Evolutionary conservation across 2,888 invertebrate species (phyloP), one percentile per base, ranked within the genome.

Genomic region (Tenthredo mesomela): DNA sequence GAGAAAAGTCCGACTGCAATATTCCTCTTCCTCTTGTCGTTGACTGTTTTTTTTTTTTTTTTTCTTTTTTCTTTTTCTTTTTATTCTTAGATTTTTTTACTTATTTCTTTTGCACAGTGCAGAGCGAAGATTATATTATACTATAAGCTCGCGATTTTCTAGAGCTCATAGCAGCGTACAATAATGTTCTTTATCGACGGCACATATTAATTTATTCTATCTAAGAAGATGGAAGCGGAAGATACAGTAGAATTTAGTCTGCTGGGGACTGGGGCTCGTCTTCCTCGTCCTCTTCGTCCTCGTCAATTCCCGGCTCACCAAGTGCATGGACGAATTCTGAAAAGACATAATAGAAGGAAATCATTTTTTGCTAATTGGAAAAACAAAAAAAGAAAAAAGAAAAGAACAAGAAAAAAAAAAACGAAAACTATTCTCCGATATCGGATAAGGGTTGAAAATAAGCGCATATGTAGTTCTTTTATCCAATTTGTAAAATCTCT

Each of bases 291-390:
- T 96, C 96, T 40, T 96, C 96, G 89, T 97, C 97, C 91, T 97
- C 97, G 85, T 95, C 95, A 83, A 94, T 94, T 29, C 95, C 95
- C 0, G 97, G 97, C 92, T 98, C 97, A 0, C 97, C 97, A 7
- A 98, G 94, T 0, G 98, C 97, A 90, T 97, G 96, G 2, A 97
- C 98, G 91, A 97, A 97, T 94, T 97, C 97, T 97, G 92, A 29
- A 94, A 94, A 87, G 15, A 15, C 2, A 37, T n/a, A 37, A 70
- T 40, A 6, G 18, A 29, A 18, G 9, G 6, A n/a, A 40, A 10
- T 12, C 37, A 70, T n/a, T n/a, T 40, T 37, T 70, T 9, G 10
- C 9, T 37, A 0, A 70, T n/a, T 40, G 9, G 6, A 40, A 40
- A 67, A 67, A 33, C 33, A 33, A 12, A 0, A 47, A 47, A 47